Conservation (phyloP, 2,113 vertebrate species). For the Paedocypris sp. region DNA sequence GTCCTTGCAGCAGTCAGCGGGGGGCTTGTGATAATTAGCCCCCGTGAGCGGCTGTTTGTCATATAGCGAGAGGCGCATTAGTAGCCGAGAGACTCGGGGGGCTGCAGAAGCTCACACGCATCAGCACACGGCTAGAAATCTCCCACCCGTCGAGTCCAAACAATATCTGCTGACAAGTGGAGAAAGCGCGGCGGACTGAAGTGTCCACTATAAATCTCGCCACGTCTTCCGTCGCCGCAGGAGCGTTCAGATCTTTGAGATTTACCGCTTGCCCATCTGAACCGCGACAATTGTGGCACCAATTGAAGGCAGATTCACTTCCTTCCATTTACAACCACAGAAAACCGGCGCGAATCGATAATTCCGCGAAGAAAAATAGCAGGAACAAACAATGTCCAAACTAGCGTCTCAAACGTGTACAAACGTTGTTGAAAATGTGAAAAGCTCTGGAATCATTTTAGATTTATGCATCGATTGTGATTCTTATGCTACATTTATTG, state of each 20-base stretch:
- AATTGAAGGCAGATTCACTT: no score
- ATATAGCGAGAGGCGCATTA: constrained; percentile 19
- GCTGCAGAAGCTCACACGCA: not conserved
- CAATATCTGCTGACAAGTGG: not conserved
- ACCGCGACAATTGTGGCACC: not conserved
- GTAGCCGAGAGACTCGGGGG: not conserved
- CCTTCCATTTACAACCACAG: no score
- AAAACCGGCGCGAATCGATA: no score
- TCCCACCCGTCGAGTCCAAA: not conserved
- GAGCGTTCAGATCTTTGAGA: not conserved
- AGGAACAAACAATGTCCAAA: no score
- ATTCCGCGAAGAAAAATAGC: no score
- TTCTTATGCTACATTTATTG: no score
- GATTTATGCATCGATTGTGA: no score
- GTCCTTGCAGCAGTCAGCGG: not conserved
- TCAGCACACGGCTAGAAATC: not conserved
- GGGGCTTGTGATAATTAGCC: constrained; percentile 22
- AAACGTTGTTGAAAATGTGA: no score
- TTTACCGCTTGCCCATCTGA: no score
- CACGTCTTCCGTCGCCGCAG: not conserved
- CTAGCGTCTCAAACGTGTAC: no score
- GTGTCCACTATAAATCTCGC: not conserved
- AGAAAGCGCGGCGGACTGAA: not conserved
- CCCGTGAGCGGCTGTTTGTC: not conserved
- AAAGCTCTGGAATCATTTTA: no score